These are phyloP conservation scores for human (Homo sapiens) DNA, from an alignment of 2,113 vertebrate genomes.

Conservation along the genomic window DNA sequence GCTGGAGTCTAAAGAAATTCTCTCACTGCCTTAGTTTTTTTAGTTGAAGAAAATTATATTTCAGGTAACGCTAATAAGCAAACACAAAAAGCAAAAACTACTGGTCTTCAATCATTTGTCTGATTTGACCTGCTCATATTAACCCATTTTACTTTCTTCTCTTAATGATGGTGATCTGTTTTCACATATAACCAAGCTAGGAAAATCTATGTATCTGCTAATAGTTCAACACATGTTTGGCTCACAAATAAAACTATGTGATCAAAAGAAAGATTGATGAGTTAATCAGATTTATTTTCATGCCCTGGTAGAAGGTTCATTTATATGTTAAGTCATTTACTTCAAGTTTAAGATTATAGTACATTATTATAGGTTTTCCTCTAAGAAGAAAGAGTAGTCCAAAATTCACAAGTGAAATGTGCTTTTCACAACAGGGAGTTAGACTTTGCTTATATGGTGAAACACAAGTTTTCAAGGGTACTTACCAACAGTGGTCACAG, in stretches of 20 bases:
- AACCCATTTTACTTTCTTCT: background rate
- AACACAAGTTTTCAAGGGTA: slow-evolving; percentile 68
- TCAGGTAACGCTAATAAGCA: background rate
- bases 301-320: background rate
- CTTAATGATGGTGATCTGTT: background rate
- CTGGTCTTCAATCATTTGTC: background rate
- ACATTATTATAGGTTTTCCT: background rate
- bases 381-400: background rate
- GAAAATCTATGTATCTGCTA: background rate
- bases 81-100: background rate
- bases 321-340: slow-evolving; percentile 30
- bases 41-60: slow-evolving; percentile 22
- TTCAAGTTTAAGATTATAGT: background rate
- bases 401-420: background rate
- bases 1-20: background rate
- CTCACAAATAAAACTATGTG: slow-evolving; percentile 9
- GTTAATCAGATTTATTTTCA: background rate
- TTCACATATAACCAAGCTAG: background rate
- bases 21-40: background rate
- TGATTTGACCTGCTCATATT: background rate
- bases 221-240: background rate
- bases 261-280: background rate
- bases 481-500: slow-evolving; percentile 94
- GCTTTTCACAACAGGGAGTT: background rate
- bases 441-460: background rate